A percentile compares a stretch with the other conserved stretches of the same genome.
phyloP scores from a whole-genome alignment of 2,797 vertebrate genomes.

The Cryptoblepharus egeriae region DNA sequence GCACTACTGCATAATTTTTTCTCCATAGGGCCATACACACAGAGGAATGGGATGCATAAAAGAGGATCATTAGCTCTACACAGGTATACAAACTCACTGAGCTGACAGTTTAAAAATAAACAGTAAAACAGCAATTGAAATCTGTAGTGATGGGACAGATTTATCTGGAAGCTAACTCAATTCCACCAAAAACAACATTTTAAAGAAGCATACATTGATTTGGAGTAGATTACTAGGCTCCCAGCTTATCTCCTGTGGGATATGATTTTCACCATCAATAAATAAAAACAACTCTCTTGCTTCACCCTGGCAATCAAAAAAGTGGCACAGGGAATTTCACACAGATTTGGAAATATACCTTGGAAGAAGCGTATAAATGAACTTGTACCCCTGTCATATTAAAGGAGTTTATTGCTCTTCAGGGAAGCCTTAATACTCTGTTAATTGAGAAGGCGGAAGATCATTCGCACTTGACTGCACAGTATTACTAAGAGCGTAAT shows the following conservation, averaged over 20 bases:
- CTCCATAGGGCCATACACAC: neutral
- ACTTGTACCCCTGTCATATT: constrained; percentile 60
- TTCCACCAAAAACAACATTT: neutral
- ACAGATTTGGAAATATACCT: constrained; percentile 39
- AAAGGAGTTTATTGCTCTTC: constrained; percentile 69
- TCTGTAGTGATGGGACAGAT: neutral
- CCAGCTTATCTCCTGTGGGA: neutral
- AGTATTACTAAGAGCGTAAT: constrained; percentile 57
- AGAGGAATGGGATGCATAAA: neutral
- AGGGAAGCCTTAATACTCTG: constrained; percentile 69
- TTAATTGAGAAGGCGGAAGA: constrained; percentile 74
- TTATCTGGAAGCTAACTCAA: neutral
- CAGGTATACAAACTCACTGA: neutral
- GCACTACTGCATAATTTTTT: neutral
- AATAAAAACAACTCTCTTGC: constrained; percentile 18
- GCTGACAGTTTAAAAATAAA: neutral
- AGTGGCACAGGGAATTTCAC: constrained; percentile 12
- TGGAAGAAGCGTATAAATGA: constrained; percentile 40
- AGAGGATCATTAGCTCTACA: neutral
- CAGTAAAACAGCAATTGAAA: neutral
- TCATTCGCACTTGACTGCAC: constrained; percentile 67
- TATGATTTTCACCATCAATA: neutral
- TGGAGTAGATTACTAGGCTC: neutral
- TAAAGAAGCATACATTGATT: neutral
- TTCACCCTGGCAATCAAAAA: constrained; percentile 38